phyloP scores from a whole-genome alignment of 2,113 vertebrate genomes.

The Paraplagusia blochii region DNA sequence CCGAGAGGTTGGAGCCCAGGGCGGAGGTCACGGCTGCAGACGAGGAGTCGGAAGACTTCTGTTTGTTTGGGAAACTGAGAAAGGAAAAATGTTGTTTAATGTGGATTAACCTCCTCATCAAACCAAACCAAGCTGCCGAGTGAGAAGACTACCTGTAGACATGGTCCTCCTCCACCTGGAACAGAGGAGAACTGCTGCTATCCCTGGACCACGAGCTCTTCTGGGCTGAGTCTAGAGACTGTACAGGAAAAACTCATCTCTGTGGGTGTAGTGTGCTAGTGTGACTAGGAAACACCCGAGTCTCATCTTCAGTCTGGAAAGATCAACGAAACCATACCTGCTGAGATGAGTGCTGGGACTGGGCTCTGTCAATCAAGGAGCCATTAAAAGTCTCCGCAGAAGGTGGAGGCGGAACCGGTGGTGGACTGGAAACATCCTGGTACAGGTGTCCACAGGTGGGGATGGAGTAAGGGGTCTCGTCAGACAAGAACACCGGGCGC shows the following conservation, averaged over 20 bases:
- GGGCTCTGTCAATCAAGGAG: constrained; percentile 78
- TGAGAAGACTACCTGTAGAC: constrained; percentile 86
- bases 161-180: constrained; percentile 90
- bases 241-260: constrained; percentile 54
- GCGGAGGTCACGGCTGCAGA: constrained; percentile 86
- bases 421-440: constrained; percentile 84
- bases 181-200: constrained; percentile 73
- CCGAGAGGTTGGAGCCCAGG: constrained; percentile 92
- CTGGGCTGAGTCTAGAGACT: constrained; percentile 78
- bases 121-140: no score
- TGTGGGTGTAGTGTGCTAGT: no score
- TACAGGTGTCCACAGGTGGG: constrained; percentile 86
- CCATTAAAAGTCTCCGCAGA: constrained; percentile 90
- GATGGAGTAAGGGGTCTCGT: constrained; percentile 93
- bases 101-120: no score
- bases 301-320: not conserved
- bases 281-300: no score
- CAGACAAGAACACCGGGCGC: constrained; percentile 85
- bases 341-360: constrained; percentile 80
- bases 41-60: constrained; percentile 88
- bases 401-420: constrained; percentile 87
- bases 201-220: constrained; percentile 82
- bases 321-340: constrained; percentile 66
- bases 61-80: constrained; percentile 94
- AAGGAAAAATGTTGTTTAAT: no score